A percentile compares a stretch with the other conserved stretches of the same genome.
Evolutionary conservation across 2,797 vertebrate genomes (phyloP).

Genomic region (Parauchenoglanis ngamensis): DNA sequence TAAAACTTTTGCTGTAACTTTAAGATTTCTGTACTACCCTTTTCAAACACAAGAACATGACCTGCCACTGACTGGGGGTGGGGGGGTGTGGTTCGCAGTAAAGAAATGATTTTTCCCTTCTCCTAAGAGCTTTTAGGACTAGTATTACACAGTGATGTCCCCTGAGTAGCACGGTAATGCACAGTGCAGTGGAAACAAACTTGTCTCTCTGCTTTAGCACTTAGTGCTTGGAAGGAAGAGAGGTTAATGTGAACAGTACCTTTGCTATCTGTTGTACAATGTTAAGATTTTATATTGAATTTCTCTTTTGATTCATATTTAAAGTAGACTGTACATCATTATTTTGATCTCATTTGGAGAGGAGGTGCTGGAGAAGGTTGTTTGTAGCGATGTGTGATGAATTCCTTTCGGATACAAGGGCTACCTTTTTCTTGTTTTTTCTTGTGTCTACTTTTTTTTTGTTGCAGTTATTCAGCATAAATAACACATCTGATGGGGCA

Average conservation of each 20-base stretch:
- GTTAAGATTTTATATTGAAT: not conserved
- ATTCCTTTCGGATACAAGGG: too few relatives aligned
- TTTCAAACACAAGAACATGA: not conserved
- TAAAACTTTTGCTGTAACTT: not conserved
- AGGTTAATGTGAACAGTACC: conserved; percentile 7
- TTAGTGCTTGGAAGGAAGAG: conserved; percentile 14
- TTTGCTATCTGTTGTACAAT: not conserved
- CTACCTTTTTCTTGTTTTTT: too few relatives aligned
- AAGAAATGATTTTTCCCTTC: not conserved
- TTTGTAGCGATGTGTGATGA: too few relatives aligned
- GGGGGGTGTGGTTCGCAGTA: not conserved
- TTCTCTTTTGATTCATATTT: not conserved
- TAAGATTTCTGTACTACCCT: not conserved
- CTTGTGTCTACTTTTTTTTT: too few relatives aligned
- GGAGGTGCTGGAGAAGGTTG: too few relatives aligned
- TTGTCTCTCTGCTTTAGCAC: conserved; percentile 1
- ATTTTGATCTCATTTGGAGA: too few relatives aligned
- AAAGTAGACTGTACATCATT: not conserved
- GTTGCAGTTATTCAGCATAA: too few relatives aligned
- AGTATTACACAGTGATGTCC: not conserved
- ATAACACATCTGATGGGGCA: too few relatives aligned
- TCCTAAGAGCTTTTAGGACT: conserved; percentile 2
- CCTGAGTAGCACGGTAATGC: conserved; percentile 10
- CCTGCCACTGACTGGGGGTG: not conserved
- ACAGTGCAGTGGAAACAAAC: not conserved